A percentile compares a stretch with the other conserved stretches of the same genome.
Conservation (phyloP, 2,113 vertebrate genomes). For the Salvelinus alpinus region DNA sequence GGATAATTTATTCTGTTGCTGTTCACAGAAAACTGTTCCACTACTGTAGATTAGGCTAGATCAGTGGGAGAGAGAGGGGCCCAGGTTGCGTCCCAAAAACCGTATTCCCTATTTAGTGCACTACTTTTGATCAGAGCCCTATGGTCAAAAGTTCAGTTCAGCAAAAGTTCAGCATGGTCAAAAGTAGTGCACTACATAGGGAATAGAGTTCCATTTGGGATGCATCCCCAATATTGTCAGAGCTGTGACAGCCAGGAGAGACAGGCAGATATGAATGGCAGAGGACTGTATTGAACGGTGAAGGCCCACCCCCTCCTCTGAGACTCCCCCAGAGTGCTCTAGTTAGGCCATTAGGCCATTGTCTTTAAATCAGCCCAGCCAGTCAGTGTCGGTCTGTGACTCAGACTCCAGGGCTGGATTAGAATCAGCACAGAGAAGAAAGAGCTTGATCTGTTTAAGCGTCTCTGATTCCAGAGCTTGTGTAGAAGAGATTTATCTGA, state of each 20-base stretch:
- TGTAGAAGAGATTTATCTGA: neutral
- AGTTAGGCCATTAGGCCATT: neutral
- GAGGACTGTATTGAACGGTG: neutral
- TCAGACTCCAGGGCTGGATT: too few species aligned
- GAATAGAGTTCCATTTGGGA: too few species aligned
- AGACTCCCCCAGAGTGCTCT: neutral
- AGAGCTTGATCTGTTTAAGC: neutral
- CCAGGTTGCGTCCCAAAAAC: neutral
- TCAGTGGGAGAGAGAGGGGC: neutral
- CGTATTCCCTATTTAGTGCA: too few species aligned
- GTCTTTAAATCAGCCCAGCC: neutral
- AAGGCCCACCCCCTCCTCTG: neutral
- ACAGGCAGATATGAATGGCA: neutral
- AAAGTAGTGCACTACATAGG: too few species aligned
- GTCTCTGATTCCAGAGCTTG: neutral
- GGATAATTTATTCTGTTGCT: conserved; percentile 8
- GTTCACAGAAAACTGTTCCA: conserved; percentile 7
- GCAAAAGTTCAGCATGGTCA: too few species aligned
- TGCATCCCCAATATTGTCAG: neutral
- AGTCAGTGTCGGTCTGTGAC: too few species aligned
- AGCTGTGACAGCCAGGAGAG: neutral
- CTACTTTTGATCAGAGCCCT: neutral
- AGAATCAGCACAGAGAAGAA: neutral
- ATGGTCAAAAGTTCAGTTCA: too few species aligned
- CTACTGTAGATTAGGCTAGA: conserved; percentile 6